Conservation (phyloP, 2,888 invertebrate genomes). For the Apodemia hepburni region DNA sequence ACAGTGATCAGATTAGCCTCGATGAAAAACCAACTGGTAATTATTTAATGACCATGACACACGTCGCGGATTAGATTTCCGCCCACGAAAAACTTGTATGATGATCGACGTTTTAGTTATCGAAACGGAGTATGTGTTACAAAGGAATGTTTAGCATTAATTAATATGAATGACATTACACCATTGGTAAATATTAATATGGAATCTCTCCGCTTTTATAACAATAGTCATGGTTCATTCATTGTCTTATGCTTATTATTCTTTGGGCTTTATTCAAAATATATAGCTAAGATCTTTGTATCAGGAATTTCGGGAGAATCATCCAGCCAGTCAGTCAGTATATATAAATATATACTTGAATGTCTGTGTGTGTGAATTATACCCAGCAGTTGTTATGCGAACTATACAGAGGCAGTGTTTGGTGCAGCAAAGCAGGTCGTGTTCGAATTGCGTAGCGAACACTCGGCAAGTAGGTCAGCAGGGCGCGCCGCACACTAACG, state of each 20-base stretch:
- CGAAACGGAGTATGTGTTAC: too few species aligned
- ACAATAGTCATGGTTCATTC: not conserved
- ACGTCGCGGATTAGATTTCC: too few species aligned
- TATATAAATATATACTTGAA: not conserved
- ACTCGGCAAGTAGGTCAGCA: constrained; percentile 73
- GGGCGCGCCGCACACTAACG: constrained; percentile 59
- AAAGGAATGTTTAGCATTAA: too few species aligned
- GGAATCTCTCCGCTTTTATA: not conserved
- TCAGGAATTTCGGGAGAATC: not conserved
- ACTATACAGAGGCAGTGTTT: constrained; percentile 37
- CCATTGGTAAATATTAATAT: not conserved
- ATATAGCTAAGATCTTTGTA: not conserved
- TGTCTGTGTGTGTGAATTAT: constrained; percentile 8
- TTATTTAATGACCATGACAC: too few species aligned
- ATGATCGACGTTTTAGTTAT: too few species aligned
- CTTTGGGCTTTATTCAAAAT: not conserved
- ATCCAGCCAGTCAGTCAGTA: not conserved
- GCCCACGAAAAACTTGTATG: too few species aligned
- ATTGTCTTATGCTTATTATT: not conserved
- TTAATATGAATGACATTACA: not conserved
- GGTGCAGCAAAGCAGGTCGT: constrained; percentile 55
- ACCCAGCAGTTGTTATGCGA: constrained; percentile 32
- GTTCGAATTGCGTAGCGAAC: constrained; percentile 72
- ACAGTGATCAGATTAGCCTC: too few species aligned
- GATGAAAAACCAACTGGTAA: too few species aligned